Percentiles rank a stretch among this genome's conserved stretches.
phyloP scores from a whole-genome alignment of 2,113 vertebrate species.

The Grammomys surdaster region DNA sequence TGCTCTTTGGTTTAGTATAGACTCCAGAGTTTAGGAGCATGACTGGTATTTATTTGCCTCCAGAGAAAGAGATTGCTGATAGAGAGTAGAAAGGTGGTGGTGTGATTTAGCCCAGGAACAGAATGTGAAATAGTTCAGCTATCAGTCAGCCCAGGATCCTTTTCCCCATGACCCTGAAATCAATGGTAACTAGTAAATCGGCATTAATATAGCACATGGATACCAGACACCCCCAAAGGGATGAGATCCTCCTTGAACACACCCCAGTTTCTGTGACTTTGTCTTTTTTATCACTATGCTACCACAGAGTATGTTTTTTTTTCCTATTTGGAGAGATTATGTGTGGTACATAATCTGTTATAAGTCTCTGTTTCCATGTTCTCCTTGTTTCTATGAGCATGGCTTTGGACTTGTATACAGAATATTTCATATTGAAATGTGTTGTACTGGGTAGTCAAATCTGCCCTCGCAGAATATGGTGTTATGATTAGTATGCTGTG shows the following conservation, averaged over 20 bases:
- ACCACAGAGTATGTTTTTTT: neutral
- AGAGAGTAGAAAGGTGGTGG: conserved; percentile 1
- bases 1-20: neutral
- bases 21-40: neutral
- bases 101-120: neutral
- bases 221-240: neutral
- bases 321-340: conserved; percentile 23
- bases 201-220: neutral
- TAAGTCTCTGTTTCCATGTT: conserved; percentile 57
- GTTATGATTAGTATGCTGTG: conserved; percentile 74
- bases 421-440: conserved; percentile 70
- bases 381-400: conserved; percentile 65
- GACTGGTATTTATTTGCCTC: neutral
- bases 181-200: conserved; percentile 34
- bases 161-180: neutral
- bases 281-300: conserved; percentile 33
- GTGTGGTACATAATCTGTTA: conserved; percentile 42
- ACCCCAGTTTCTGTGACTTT: conserved; percentile 7
- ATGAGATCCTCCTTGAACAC: conserved; percentile 18
- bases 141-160: neutral
- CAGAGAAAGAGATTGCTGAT: neutral
- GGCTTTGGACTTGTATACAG: conserved; percentile 62
- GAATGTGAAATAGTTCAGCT: conserved; percentile 19
- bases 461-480: conserved; percentile 78
- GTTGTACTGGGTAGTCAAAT: conserved; percentile 72